Base-by-base conservation (phyloP, 2,113 vertebrate genomes). In the Chinchilla lanigera region DNA sequence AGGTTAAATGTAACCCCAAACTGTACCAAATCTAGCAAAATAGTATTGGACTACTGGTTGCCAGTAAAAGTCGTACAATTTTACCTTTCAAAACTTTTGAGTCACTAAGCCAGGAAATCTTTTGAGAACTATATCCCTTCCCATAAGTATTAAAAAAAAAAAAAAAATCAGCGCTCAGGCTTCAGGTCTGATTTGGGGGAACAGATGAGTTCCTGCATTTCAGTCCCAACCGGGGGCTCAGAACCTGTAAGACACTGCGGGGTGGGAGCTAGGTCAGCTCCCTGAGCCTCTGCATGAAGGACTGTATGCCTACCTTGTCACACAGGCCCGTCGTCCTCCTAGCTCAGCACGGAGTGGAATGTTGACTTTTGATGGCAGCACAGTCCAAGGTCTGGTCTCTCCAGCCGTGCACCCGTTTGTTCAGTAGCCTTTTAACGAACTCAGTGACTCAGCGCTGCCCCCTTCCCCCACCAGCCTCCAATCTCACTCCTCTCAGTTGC, bases 351-450 rank as follows among this genome's bases (percentile, higher is more conserved):
- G n/a, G 38, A 97, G 54, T 33, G 60, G 8, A 97, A 63, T 33
- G 50, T 58, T 92, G 95, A 96, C 78, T 95, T 95, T 80, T 24
- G 56, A 94, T 50, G 30, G 71, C 13, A 11, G 77, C 86, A 50
- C 86, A 81, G 87, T 80, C 86, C 63, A 97, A 97, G 80, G 69
- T 83, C 88, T 90, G 82, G 78, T 98, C 65, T 61, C 41, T 97
- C 67, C 5, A 20, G 44, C 38, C 0, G 1, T 8, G 14, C 26
- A 19, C 13, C 35, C 0, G 10, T 56, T 69, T 82, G 19, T 56
- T 91, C 47, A 77, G 96, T 69, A 89, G 92, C 94, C 96, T 97
- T 97, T 97, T 86, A 96, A 97, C 95, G 97, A 98, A 96, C 44
- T 97, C 61, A 75, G 95, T 96, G 96, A 96, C 97, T 97, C 96